Percentiles rank a stretch among this genome's conserved stretches.
Evolutionary conservation across 2,113 vertebrate species (phyloP).

Genomic region (Pogona vitticeps): DNA sequence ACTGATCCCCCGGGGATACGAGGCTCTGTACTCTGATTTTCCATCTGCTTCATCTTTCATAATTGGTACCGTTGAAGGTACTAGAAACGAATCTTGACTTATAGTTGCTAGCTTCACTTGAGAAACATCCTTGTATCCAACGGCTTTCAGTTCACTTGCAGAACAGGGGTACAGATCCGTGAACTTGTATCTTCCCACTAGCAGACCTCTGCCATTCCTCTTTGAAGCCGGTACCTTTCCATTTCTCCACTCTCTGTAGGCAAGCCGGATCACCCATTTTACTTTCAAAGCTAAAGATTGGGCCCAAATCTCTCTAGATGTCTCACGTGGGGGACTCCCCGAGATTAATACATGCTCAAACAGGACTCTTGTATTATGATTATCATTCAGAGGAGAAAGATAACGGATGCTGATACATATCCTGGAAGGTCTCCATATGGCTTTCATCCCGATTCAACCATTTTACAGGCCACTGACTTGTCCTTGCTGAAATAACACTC

Average conservation of each 20-base stretch:
- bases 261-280: conserved; percentile 98
- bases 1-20: too few species aligned
- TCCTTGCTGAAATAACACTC: too few species aligned
- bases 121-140: conserved; percentile 98
- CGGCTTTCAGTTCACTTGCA: conserved; percentile 93
- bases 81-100: conserved; percentile 93
- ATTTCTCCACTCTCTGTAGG: conserved; percentile 95
- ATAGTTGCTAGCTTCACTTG: conserved; percentile 91
- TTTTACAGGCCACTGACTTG: too few species aligned
- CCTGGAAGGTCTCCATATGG: too few species aligned
- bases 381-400: too few species aligned
- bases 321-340: too few species aligned
- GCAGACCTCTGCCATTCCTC: conserved; percentile 97
- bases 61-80: conserved; percentile 87
- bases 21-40: conserved; percentile 87
- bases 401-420: too few species aligned
- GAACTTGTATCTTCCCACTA: conserved; percentile 97
- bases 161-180: conserved; percentile 99
- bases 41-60: conserved; percentile 94
- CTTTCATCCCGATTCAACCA: too few species aligned
- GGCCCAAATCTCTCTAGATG: conserved; percentile 93
- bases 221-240: conserved; percentile 95
- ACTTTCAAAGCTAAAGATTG: conserved; percentile 97
- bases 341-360: too few species aligned
- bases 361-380: too few species aligned